Conservation (phyloP, 2,888 invertebrate genomes). For the Drosophila falleni region DNA sequence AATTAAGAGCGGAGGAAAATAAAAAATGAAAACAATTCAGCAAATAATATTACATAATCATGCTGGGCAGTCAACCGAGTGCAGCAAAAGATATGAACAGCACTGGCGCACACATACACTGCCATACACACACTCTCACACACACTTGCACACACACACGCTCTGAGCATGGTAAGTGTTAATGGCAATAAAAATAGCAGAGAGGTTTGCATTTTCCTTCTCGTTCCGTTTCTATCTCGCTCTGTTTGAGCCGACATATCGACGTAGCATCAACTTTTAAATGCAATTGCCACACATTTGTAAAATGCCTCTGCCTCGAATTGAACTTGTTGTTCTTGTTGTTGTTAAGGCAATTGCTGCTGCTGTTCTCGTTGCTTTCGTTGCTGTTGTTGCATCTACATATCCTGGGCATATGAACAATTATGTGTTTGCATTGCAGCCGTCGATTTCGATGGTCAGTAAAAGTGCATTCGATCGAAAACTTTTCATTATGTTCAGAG, state of each 20-base stretch:
- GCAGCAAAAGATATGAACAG: slow-evolving; percentile 38
- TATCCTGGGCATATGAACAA: slow-evolving; percentile 70
- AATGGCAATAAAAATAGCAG: slow-evolving; percentile 55
- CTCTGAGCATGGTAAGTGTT: slow-evolving; percentile 50
- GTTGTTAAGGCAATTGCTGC: slow-evolving; percentile 32
- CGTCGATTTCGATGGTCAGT: slow-evolving; percentile 50
- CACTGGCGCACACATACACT: not conserved
- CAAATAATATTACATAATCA: slow-evolving; percentile 54
- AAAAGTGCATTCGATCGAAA: slow-evolving; percentile 78
- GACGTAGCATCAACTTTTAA: slow-evolving; percentile 61
- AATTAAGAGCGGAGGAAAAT: not conserved
- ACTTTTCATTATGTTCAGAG: slow-evolving; percentile 74
- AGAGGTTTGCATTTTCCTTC: slow-evolving; percentile 5
- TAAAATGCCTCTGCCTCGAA: slow-evolving; percentile 47
- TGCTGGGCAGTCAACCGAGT: slow-evolving; percentile 50
- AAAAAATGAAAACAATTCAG: slow-evolving; percentile 14
- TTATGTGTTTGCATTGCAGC: slow-evolving; percentile 69
- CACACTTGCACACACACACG: slow-evolving; percentile 7
- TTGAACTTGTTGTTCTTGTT: slow-evolving; percentile 29
- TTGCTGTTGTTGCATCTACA: slow-evolving; percentile 47
- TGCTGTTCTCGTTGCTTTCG: slow-evolving; percentile 30
- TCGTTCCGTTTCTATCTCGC: slow-evolving; percentile 28
- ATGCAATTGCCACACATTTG: slow-evolving; percentile 69
- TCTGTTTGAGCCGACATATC: slow-evolving; percentile 25
- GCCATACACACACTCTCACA: not conserved